Evolutionary conservation across 2,797 vertebrate species (phyloP).

Genomic region (Eulemur mongoz): DNA sequence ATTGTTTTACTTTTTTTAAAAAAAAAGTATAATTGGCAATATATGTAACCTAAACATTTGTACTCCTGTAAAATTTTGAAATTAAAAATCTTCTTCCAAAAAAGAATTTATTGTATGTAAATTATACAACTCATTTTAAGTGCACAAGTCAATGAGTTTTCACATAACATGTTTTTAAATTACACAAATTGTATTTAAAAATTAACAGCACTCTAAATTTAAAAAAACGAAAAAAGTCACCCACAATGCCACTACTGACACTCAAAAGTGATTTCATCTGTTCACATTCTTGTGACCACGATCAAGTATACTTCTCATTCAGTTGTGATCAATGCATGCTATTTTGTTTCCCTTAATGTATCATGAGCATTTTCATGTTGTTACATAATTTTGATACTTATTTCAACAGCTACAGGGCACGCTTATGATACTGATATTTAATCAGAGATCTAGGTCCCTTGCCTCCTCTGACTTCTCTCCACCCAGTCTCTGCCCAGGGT

Average conservation of each 20-base stretch:
- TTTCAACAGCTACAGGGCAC: neutral
- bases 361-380: neutral
- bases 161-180: neutral
- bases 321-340: neutral
- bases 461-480: neutral
- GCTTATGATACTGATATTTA: neutral
- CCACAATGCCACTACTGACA: neutral
- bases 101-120: too few relatives aligned
- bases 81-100: too few relatives aligned
- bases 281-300: neutral
- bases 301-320: neutral
- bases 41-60: too few relatives aligned
- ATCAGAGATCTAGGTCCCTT: neutral
- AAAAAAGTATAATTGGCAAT: neutral
- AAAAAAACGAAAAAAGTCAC: neutral
- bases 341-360: neutral
- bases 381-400: neutral
- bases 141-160: neutral
- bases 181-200: neutral
- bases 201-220: neutral
- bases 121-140: neutral
- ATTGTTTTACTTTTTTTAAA: neutral
- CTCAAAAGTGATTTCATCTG: neutral
- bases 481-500: neutral
- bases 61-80: too few relatives aligned